Evolutionary conservation across 2,113 vertebrate genomes (phyloP), one percentile per base, ranked within the genome.

Genomic region (Motacilla tschutschensis): DNA sequence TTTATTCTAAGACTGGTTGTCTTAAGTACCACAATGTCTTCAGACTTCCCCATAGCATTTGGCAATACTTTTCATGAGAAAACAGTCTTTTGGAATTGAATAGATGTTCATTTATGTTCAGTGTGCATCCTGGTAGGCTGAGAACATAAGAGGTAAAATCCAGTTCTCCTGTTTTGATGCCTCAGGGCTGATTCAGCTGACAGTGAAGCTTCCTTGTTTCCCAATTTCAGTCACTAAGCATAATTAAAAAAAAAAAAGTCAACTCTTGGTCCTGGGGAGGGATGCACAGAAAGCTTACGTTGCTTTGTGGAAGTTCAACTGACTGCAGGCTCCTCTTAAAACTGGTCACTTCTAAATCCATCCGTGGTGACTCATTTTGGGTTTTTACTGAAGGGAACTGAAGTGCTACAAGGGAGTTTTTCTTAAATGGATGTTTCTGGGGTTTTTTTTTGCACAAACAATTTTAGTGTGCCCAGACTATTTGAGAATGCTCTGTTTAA

Each of bases 341-440:
- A 31, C 29, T 65, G 80, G 29, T 69, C 31, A 28, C 75, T 74
- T 91, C 80, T 83, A 41, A 83, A 77, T 67, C 69, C 74, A 53
- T 44, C 51, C 3, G 2, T 15, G 22, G 46, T 95, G 90, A 94
- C 74, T 95, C 92, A 93, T 73, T 86, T 79, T 60, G 88, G 87
- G 84, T 88, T 91, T 94, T 94, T 79, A 77, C 84, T 88, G 50
- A 88, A 63, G 78, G 90, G 88, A 95, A 95, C 94, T 86, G 1
- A 88, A 86, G 47, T 51, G 28, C 51, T 83, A 12, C 6, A 12
- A 80, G 94, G 93, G 75, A 91, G 11, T 88, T 92, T 94, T 90
- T 86, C 64, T 86, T 29, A 36, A 72, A 76, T 80, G 62, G 35
- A 18, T 80, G 9, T 79, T 94, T 65, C 31, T n/a, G 80, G 91